These are phyloP conservation scores for Marmota monax DNA, from an alignment of 2,113 vertebrate species.

Conservation along the genomic window DNA sequence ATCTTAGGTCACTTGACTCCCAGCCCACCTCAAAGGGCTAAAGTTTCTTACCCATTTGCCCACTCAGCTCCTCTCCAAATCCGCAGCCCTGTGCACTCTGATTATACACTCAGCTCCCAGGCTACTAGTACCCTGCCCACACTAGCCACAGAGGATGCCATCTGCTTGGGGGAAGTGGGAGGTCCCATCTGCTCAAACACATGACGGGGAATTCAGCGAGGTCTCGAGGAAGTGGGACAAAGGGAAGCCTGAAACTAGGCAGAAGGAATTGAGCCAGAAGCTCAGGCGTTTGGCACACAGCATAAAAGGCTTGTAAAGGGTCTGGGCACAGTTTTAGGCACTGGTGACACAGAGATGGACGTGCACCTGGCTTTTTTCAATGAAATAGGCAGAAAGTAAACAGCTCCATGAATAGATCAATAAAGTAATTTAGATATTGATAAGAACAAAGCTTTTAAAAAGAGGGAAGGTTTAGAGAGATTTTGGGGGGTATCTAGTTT, in stretches of 20 bases:
- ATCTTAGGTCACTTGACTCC: constrained; percentile 17
- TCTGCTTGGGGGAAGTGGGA: constrained; percentile 77
- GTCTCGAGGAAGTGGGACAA: constrained; percentile 48
- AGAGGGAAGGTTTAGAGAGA: background rate
- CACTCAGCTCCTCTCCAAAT: background rate
- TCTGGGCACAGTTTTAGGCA: background rate
- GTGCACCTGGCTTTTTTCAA: background rate
- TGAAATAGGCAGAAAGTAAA: background rate
- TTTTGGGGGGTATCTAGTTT: background rate
- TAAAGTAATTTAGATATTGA: background rate
- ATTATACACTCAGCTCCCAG: constrained; percentile 18
- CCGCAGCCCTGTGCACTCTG: background rate
- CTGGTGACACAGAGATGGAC: background rate
- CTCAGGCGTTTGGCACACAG: background rate
- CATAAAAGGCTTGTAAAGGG: background rate
- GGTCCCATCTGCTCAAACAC: constrained; percentile 79
- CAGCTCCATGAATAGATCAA: background rate
- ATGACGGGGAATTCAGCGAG: constrained; percentile 59
- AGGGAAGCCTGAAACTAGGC: constrained; percentile 64
- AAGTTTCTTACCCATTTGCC: background rate
- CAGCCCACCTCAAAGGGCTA: background rate
- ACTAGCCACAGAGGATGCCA: constrained; percentile 62
- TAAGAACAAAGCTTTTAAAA: background rate
- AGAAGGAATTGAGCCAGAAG: constrained; percentile 36
- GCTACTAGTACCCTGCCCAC: constrained; percentile 70